These are phyloP conservation scores for Tryphoninae sp. DNA, from an alignment of 2,888 invertebrate genomes.

Conservation along the genomic window DNA sequence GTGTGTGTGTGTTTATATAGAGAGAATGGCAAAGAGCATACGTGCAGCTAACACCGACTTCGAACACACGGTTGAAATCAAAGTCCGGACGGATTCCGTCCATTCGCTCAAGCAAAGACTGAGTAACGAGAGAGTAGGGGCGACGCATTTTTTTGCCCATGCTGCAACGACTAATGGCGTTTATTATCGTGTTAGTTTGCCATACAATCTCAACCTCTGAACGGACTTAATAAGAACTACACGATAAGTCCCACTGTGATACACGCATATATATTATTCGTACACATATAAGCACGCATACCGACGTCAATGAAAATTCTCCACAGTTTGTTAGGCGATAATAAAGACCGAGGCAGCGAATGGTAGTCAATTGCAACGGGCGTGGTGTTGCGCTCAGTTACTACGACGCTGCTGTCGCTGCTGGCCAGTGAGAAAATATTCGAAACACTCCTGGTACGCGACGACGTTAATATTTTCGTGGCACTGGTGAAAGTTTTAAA, in stretches of 20 bases:
- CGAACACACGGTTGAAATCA: not conserved
- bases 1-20: not conserved
- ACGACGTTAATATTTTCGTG: not conserved
- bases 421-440: not conserved
- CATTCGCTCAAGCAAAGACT: not conserved
- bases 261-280: not conserved
- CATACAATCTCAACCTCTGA: not conserved
- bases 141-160: not conserved
- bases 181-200: not conserved
- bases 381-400: not conserved
- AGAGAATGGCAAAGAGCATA: not conserved
- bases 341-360: not conserved
- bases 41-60: not conserved
- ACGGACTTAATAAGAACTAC: not conserved
- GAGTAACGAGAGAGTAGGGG: not conserved
- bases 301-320: not conserved
- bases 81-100: not conserved
- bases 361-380: not conserved
- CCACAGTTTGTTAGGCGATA: not conserved
- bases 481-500: not conserved
- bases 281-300: not conserved
- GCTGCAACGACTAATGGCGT: not conserved
- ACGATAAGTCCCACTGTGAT: not conserved
- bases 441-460: not conserved
- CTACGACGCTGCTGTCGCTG: not conserved